A percentile compares a stretch with the other conserved stretches of the same genome.
These are phyloP conservation scores for Microcebus griseorufus DNA, from an alignment of 2,113 vertebrate genomes.

Conservation along the genomic window DNA sequence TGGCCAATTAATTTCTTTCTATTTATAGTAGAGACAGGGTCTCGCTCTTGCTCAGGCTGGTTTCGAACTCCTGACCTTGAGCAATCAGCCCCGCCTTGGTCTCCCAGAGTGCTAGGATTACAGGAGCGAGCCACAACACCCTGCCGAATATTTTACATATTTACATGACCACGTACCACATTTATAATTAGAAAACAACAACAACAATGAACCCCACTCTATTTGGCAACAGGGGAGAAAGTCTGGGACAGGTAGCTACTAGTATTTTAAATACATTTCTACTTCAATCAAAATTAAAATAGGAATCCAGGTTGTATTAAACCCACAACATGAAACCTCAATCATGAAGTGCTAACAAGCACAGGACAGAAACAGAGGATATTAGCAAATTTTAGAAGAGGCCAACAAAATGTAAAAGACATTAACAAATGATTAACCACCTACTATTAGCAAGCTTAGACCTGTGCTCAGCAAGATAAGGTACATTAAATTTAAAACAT, in stretches of 20 bases:
- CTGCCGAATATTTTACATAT: background rate
- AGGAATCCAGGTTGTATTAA: background rate
- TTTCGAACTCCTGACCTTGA: too few relatives aligned
- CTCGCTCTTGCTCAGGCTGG: too few relatives aligned
- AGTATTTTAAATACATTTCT: conserved; percentile 8
- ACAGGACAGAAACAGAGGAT: background rate
- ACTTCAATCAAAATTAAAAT: background rate
- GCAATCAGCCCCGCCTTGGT: too few relatives aligned
- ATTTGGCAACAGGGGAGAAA: background rate
- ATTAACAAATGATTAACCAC: background rate
- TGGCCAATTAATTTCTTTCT: too few relatives aligned
- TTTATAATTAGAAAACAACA: background rate
- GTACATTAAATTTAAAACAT: background rate
- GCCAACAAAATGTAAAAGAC: background rate
- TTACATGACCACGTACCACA: background rate
- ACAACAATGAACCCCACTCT: background rate
- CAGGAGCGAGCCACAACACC: too few relatives aligned
- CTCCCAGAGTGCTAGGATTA: too few relatives aligned
- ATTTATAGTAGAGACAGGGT: too few relatives aligned
- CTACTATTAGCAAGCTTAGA: background rate
- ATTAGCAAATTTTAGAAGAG: background rate
- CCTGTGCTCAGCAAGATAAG: background rate
- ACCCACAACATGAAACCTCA: background rate
- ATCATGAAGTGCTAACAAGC: background rate
- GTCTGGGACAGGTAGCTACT: background rate